These are phyloP conservation scores for Tragelaphus strepsiceros DNA, from an alignment of 2,113 vertebrate genomes.

Conservation along the genomic window DNA sequence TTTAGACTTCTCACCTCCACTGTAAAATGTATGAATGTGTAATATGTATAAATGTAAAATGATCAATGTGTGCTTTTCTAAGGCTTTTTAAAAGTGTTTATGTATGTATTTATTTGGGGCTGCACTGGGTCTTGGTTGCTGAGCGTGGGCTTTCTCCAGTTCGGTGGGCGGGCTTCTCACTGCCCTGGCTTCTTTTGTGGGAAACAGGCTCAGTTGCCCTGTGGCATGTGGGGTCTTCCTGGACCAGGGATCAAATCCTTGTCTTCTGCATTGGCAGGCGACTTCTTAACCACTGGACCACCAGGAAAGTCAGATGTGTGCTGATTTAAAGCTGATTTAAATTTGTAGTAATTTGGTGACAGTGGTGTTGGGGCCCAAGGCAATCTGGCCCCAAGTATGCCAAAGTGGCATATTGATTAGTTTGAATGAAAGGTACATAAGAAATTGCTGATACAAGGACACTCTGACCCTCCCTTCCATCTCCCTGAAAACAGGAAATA, in stretches of 20 bases:
- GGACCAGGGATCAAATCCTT: not conserved
- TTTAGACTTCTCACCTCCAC: not conserved
- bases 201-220: not conserved
- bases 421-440: not conserved
- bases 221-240: not conserved
- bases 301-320: not conserved
- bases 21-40: not conserved
- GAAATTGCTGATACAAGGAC: not conserved
- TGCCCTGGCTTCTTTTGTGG: not conserved
- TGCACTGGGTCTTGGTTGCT: not conserved
- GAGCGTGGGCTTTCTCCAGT: not conserved
- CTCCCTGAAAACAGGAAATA: not conserved
- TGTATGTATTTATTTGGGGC: not conserved
- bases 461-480: not conserved
- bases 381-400: not conserved
- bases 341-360: not conserved
- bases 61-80: not conserved
- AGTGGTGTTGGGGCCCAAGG: not conserved
- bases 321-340: not conserved
- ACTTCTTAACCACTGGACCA: not conserved
- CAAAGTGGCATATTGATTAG: not conserved
- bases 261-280: not conserved
- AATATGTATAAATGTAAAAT: not conserved
- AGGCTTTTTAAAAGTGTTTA: not conserved
- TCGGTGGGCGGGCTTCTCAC: not conserved